Conservation (phyloP, 1,140 invertebrate species). For the Zaprionus tsacasi region DNA sequence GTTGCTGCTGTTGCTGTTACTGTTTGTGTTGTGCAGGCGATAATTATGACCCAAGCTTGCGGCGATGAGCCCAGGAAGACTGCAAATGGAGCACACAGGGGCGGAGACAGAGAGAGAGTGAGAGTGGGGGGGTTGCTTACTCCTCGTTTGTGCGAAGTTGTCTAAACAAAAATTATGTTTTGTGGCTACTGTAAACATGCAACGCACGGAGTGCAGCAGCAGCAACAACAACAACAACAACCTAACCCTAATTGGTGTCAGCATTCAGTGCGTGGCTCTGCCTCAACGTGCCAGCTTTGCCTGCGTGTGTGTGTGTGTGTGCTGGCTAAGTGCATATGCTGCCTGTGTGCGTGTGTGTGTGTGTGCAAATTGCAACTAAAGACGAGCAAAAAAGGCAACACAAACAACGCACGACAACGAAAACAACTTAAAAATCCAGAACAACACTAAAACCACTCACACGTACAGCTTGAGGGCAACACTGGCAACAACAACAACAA, state of each 20-base stretch:
- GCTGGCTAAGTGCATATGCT: constrained; percentile 47
- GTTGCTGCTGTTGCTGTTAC: constrained; percentile 14
- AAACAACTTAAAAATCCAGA: constrained; percentile 83
- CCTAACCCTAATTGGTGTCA: constrained; percentile 77
- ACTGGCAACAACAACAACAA: constrained; percentile 44
- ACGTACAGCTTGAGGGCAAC: constrained; percentile 67
- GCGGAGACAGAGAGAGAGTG: background rate
- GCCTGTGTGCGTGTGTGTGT: constrained; percentile 32
- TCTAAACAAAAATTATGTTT: constrained; percentile 81
- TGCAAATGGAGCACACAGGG: background rate
- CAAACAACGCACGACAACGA: constrained; percentile 75
- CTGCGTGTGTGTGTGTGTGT: constrained; percentile 37
- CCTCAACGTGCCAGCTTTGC: constrained; percentile 1
- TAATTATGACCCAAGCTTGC: constrained; percentile 66
- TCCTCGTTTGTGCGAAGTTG: constrained; percentile 49
- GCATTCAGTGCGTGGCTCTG: constrained; percentile 56
- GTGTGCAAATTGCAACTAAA: constrained; percentile 74
- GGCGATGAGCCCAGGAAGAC: background rate
- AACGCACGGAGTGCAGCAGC: constrained; percentile 64
- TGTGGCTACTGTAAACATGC: constrained; percentile 80
- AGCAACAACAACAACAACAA: constrained; percentile 30
- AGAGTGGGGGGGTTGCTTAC: constrained; percentile 1
- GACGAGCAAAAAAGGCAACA: constrained; percentile 60
- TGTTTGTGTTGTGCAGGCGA: constrained; percentile 32
- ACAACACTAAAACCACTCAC: constrained; percentile 82